Evolutionary conservation across 2,113 vertebrate genomes (phyloP).

Genomic region (Collichthys lucidus): DNA sequence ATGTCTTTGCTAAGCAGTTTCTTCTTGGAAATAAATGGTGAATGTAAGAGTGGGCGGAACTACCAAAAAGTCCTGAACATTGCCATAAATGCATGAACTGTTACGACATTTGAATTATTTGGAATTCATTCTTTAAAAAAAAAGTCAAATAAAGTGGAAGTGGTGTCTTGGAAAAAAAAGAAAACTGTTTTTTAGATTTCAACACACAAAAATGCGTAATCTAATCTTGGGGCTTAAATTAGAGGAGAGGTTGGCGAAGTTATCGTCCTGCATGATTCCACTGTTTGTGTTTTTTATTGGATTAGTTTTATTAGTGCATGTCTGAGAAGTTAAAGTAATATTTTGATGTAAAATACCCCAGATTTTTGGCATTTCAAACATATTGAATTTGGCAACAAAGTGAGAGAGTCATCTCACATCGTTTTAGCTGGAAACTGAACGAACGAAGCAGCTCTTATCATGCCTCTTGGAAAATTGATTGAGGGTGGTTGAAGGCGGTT

Average conservation of each 20-base stretch:
- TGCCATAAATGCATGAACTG: not conserved
- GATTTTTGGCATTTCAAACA: not conserved
- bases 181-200: not conserved
- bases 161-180: not conserved
- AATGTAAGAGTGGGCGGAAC: not conserved
- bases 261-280: not conserved
- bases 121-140: not conserved
- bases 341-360: not conserved
- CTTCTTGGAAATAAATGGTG: not conserved
- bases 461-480: conserved; percentile 10
- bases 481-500: not conserved
- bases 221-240: not conserved
- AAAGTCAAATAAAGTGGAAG: too few species aligned
- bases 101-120: not conserved
- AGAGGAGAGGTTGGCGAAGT: not conserved
- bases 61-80: not conserved
- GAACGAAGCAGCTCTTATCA: not conserved
- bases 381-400: not conserved
- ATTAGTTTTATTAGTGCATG: not conserved
- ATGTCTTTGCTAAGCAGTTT: not conserved
- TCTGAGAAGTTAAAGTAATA: not conserved
- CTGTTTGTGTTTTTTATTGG: not conserved
- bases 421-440: not conserved
- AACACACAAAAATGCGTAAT: not conserved
- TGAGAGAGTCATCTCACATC: not conserved